Base-by-base conservation (phyloP, 2,797 vertebrate genomes). In the Siniperca obscura region DNA sequence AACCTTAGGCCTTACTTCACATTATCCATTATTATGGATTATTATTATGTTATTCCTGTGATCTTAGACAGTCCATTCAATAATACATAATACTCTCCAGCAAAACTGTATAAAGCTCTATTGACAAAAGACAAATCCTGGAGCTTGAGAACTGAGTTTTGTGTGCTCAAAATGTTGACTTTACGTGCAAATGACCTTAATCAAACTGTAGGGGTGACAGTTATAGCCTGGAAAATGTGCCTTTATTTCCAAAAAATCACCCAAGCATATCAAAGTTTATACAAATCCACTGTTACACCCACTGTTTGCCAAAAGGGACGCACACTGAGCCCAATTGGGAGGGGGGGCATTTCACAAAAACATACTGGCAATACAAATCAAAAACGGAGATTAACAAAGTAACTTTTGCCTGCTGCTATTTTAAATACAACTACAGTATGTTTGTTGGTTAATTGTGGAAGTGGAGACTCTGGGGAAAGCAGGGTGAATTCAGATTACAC, bases 151-250 rank as follows among this genome's bases (percentile, higher is more conserved):
- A 73, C 21, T 21, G 21, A 59, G 9, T 60, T 78, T 50, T 78
- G 68, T 80, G 53, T 67, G 25, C 57, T 53, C 48, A 36, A 30
- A 73, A 67, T 79, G 34, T 84, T 82, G 74, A 44, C 27, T 87
- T 78, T 62, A 78, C 46, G 90, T 90, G 65, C 59, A 89, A 91
- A 89, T 84, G 50, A 80, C 55, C 69, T 83, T 78, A 55, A 78
- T 25, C 80, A 42, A 79, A 77, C 73, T 81, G 34, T 36, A 80
- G 76, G 70, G 61, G 62, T 72, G 71, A 89, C 68, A 60, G 73
- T 76, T 80, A 81, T 56, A 50, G 42, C 53, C 67, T 68, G 7
- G 60, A 88, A 82, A 77, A 80, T 83, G 65, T 78, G 57, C 66
- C 60, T 46, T 48, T 74, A 73, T 83, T 80, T 75, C 59, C 61